A percentile compares a stretch with the other conserved stretches of the same genome.
Evolutionary conservation across 2,113 vertebrate species (phyloP).

Genomic region (Calidris pugnax): DNA sequence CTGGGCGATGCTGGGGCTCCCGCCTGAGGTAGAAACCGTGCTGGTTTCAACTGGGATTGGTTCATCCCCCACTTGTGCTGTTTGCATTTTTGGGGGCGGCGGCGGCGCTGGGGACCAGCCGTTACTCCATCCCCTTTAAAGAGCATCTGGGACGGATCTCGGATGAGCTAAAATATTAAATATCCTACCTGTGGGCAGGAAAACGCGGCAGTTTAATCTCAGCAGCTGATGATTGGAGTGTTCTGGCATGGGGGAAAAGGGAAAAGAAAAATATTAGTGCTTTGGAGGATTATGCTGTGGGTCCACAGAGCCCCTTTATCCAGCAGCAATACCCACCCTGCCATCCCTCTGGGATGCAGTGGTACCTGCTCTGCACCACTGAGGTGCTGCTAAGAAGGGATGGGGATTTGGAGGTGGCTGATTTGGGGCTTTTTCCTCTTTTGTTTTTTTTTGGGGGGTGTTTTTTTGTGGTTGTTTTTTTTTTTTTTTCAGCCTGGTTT

Average conservation of each 20-base stretch:
- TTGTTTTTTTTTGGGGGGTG: neutral
- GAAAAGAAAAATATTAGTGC: neutral
- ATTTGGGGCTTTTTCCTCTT: neutral
- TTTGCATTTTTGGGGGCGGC: neutral
- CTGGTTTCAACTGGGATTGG: neutral
- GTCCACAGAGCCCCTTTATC: neutral
- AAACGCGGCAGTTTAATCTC: neutral
- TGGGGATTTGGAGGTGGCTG: neutral
- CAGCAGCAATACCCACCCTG: neutral
- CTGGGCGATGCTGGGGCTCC: neutral
- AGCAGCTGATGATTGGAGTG: too few relatives aligned
- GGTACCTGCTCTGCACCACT: neutral
- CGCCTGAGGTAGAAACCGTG: rapidly evolving
- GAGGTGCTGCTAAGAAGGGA: neutral
- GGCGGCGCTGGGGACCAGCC: neutral
- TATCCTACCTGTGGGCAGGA: neutral
- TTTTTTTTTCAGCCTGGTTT: neutral
- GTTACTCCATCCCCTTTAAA: neutral
- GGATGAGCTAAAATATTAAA: neutral
- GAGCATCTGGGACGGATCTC: neutral
- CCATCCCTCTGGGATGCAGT: neutral
- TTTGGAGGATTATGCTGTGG: neutral
- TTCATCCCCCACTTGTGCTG: neutral
- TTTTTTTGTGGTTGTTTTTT: too few relatives aligned
- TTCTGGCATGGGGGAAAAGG: neutral